These are phyloP conservation scores for Rattus rattus DNA, from an alignment of 2,113 vertebrate species.

Conservation along the genomic window DNA sequence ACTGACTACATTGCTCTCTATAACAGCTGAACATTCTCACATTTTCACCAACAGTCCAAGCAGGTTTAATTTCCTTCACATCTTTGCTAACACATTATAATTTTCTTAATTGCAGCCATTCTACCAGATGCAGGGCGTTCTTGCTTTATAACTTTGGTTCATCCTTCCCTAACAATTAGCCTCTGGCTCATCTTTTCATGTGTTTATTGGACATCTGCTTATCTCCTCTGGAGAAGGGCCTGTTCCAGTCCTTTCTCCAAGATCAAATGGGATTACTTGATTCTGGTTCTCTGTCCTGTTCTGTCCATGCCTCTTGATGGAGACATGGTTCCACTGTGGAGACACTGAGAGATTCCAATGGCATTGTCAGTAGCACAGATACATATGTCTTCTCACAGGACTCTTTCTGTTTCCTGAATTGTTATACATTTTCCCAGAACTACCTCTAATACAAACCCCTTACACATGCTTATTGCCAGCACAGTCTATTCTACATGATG, in stretches of 20 bases:
- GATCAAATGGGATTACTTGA: neutral
- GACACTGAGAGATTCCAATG: neutral
- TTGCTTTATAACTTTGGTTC: neutral
- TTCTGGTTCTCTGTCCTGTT: neutral
- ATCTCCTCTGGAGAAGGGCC: neutral
- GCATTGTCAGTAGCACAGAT: fast-evolving
- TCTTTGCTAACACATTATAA: neutral
- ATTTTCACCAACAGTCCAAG: neutral
- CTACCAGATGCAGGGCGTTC: neutral
- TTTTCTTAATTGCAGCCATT: neutral
- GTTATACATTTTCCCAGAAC: neutral
- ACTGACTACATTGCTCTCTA: neutral
- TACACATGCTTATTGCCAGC: no score
- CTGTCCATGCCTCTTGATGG: neutral
- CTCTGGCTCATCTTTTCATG: neutral
- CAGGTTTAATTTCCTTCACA: neutral
- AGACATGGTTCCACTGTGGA: neutral
- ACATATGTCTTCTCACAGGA: neutral
- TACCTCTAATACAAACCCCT: neutral
- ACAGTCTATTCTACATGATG: neutral
- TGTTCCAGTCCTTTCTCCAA: neutral
- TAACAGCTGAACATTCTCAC: neutral
- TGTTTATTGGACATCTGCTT: neutral
- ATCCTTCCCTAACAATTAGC: neutral
- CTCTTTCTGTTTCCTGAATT: neutral